Percentiles rank a stretch among this genome's conserved stretches.
Conservation (phyloP, 2,113 vertebrate genomes). For the Muntiacus reevesi region DNA sequence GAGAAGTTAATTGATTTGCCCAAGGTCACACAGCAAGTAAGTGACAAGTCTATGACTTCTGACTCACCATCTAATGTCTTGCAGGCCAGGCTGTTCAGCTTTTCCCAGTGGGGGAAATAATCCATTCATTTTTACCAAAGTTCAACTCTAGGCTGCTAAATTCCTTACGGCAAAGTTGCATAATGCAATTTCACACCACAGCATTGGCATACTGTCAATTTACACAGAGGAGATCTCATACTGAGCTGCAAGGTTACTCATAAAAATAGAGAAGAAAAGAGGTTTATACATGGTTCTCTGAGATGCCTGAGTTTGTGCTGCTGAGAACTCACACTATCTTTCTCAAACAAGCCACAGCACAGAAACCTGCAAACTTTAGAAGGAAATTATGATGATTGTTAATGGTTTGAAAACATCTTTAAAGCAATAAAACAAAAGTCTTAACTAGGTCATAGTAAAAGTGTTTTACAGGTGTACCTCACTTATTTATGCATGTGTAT, state of each 20-base stretch:
- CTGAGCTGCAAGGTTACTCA: conserved; percentile 57
- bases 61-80: conserved; percentile 46
- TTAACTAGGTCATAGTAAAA: conserved; percentile 12
- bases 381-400: not conserved
- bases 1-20: conserved; percentile 75
- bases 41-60: conserved; percentile 53
- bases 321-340: not conserved
- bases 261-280: conserved; percentile 55
- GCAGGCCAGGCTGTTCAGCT: conserved; percentile 44
- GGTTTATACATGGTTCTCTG: conserved; percentile 28
- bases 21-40: conserved; percentile 73
- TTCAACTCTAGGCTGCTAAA: conserved; percentile 59
- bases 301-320: not conserved
- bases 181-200: conserved; percentile 45
- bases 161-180: conserved; percentile 60
- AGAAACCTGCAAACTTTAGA: not conserved
- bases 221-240: conserved; percentile 46
- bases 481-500: conserved; percentile 25
- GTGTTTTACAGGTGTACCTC: not conserved
- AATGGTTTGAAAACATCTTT: conserved; percentile 45
- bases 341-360: not conserved
- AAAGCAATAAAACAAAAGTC: conserved; percentile 24
- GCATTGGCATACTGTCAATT: conserved; percentile 48
- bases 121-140: conserved; percentile 68
- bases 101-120: conserved; percentile 45